These are phyloP conservation scores for Sarotherodon lohbergeri DNA, from an alignment of 2,113 vertebrate species.

Conservation along the genomic window DNA sequence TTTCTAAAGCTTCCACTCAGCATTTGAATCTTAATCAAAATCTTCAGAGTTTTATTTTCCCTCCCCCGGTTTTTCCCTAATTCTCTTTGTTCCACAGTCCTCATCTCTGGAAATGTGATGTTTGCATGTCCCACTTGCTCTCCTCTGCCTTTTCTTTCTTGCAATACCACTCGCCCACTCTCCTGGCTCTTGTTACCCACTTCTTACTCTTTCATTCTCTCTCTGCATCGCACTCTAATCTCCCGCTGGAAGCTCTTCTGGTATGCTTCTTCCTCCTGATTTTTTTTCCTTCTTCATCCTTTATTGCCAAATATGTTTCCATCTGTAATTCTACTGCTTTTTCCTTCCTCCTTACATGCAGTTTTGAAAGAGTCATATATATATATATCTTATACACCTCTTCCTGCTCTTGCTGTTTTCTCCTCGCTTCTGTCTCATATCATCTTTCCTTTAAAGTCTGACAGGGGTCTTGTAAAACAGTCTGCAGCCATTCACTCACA, in stretches of 20 bases:
- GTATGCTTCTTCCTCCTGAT: slow-evolving; percentile 18
- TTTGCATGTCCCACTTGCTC: slow-evolving; percentile 20
- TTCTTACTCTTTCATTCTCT: slow-evolving; percentile 29
- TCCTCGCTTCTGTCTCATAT: neutral
- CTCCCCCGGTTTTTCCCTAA: neutral
- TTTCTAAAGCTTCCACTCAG: neutral
- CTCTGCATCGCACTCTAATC: slow-evolving; percentile 45
- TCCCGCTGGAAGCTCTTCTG: slow-evolving; percentile 52
- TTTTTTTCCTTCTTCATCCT: neutral
- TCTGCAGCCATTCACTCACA: slow-evolving; percentile 15
- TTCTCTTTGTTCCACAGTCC: slow-evolving; percentile 17
- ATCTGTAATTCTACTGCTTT: neutral
- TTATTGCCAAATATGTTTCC: slow-evolving; percentile 24
- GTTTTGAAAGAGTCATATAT: neutral
- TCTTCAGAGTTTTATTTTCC: slow-evolving; percentile 35
- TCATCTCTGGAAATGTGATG: neutral
- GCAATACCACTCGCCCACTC: slow-evolving; percentile 47
- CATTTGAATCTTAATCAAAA: slow-evolving; percentile 37
- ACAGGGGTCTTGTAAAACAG: slow-evolving; percentile 27
- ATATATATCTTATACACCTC: neutral
- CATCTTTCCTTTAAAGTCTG: slow-evolving; percentile 26
- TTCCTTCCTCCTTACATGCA: neutral
- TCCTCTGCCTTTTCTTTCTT: slow-evolving; percentile 31
- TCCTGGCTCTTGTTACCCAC: slow-evolving; percentile 38
- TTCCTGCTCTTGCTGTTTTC: neutral